A percentile compares a stretch with the other conserved stretches of the same genome.
Conservation (phyloP, 2,113 vertebrate genomes). For the Leucopsar rothschildi region DNA sequence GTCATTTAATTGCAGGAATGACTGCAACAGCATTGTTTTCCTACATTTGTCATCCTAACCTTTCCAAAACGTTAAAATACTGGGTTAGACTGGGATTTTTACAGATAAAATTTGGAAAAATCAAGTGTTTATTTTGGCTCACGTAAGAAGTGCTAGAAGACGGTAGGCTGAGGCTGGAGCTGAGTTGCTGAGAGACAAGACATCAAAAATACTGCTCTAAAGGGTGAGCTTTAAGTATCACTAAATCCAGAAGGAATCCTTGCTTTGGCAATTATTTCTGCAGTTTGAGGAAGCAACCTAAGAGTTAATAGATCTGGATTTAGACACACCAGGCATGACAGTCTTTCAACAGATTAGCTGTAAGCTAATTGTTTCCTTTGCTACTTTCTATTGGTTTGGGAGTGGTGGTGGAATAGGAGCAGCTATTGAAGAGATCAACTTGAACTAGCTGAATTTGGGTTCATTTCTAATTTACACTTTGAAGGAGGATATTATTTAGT, state of each 20-base stretch:
- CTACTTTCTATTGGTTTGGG: neutral
- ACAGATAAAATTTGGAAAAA: slow-evolving; percentile 53
- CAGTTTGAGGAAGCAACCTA: neutral
- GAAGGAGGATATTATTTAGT: neutral
- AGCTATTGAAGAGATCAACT: neutral
- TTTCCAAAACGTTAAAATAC: slow-evolving; percentile 54
- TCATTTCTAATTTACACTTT: neutral
- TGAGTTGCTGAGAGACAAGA: neutral
- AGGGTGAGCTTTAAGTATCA: neutral
- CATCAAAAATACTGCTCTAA: neutral
- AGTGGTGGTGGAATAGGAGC: neutral
- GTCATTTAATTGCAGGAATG: slow-evolving; percentile 61
- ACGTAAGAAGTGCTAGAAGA: neutral
- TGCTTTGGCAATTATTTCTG: neutral
- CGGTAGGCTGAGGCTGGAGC: neutral
- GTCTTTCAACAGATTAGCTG: neutral
- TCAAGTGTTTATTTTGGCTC: slow-evolving; percentile 67
- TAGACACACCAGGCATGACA: neutral
- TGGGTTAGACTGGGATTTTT: slow-evolving; percentile 44
- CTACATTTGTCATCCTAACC: slow-evolving; percentile 56
- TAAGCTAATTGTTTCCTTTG: neutral
- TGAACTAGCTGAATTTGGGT: neutral
- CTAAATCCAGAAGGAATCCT: neutral
- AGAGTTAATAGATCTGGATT: neutral
- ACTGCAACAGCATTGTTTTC: slow-evolving; percentile 68